Evolutionary conservation across 2,797 vertebrate genomes (phyloP).

Genomic region (Anguilla marmorata): DNA sequence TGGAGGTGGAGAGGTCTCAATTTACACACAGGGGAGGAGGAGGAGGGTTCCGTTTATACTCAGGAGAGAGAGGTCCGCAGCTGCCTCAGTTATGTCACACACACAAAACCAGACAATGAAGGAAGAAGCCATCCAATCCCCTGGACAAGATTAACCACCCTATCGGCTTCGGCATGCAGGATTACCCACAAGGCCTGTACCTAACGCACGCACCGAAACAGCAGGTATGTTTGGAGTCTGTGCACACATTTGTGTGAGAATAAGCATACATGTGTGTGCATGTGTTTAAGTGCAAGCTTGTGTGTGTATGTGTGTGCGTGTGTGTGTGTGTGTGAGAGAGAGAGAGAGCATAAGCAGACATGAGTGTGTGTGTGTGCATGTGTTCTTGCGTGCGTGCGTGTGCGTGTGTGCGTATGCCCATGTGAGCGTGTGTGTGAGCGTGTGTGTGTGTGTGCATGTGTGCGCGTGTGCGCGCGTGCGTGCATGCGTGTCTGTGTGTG

Average conservation of each 20-base stretch:
- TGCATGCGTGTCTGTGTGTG: background rate
- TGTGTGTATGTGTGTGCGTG: background rate
- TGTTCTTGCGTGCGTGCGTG: background rate
- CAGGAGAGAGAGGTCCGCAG: background rate
- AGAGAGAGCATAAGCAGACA: no score
- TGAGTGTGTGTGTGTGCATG: background rate
- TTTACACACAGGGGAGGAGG: background rate
- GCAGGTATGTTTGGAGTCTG: background rate
- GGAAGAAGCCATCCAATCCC: background rate
- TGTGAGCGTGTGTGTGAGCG: background rate
- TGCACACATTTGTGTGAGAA: background rate
- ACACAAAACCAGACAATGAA: background rate
- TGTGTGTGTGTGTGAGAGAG: background rate
- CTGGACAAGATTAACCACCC: background rate
- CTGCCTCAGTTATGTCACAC: background rate
- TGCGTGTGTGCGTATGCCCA: background rate
- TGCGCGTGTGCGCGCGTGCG: no score
- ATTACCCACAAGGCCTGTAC: background rate
- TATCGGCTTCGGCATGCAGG: background rate
- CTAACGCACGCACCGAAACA: background rate
- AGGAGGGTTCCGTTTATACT: background rate
- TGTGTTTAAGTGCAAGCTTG: background rate
- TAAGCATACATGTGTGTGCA: background rate
- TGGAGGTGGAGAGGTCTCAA: background rate
- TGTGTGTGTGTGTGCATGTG: background rate